These are phyloP conservation scores for Nasonia giraulti DNA, from an alignment of 1,140 invertebrate genomes.

Conservation along the genomic window DNA sequence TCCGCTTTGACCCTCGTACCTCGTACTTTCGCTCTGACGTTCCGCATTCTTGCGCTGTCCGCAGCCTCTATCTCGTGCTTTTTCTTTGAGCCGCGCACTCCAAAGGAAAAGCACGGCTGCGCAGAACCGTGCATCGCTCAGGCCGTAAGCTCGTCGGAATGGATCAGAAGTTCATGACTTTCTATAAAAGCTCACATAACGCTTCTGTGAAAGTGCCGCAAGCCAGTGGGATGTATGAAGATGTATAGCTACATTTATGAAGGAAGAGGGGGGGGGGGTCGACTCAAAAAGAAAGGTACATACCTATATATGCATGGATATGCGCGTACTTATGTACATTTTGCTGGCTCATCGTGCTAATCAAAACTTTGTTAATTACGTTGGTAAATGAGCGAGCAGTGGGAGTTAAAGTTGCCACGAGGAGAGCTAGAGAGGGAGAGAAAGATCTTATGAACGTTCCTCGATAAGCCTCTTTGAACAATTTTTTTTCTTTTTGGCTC, in stretches of 20 bases:
- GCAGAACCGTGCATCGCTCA: background rate
- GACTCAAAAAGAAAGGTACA: background rate
- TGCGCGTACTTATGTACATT: constrained; percentile 20
- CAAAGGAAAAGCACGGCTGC: background rate
- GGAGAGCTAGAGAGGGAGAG: background rate
- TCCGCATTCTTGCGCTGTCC: background rate
- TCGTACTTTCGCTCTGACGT: background rate
- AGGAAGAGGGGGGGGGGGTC: background rate
- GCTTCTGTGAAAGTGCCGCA: background rate
- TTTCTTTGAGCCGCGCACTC: background rate
- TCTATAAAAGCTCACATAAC: background rate
- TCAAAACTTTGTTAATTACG: constrained; percentile 53
- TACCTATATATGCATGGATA: background rate
- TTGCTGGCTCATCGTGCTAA: constrained; percentile 44
- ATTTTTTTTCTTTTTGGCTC: constrained; percentile 21
- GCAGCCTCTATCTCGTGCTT: background rate
- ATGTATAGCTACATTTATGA: too few relatives aligned
- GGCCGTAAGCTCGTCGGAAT: constrained; percentile 20
- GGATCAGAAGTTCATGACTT: constrained; percentile 26
- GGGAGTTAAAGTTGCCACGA: constrained; percentile 23
- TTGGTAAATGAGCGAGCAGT: constrained; percentile 41
- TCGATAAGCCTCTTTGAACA: constrained; percentile 44
- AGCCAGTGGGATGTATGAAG: background rate
- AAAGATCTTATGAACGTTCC: constrained; percentile 35
- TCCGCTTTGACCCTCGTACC: constrained; percentile 1